phyloP scores from a whole-genome alignment of 1,140 invertebrate species.

The Matsumurasca onukii region DNA sequence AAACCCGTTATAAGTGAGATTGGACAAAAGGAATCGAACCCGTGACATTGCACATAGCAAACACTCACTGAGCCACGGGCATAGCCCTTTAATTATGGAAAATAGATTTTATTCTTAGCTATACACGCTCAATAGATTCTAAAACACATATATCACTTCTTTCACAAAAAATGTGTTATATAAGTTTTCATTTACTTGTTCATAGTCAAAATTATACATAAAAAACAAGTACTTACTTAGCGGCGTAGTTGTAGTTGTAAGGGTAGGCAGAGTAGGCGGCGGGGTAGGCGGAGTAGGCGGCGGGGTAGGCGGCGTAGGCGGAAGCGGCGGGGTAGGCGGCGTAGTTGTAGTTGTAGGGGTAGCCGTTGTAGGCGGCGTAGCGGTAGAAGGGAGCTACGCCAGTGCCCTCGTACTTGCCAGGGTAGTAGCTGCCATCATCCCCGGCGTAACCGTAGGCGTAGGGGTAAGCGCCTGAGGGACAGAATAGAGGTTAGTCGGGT shows the following conservation, averaged over 20 bases:
- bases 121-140: no score
- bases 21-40: no score
- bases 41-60: no score
- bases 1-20: no score
- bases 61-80: no score
- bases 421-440: slow-evolving; percentile 39
- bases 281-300: slow-evolving; percentile 10
- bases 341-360: slow-evolving; percentile 26
- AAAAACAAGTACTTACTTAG: no score
- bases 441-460: slow-evolving; percentile 12
- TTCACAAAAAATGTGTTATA: no score
- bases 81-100: no score
- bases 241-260: background rate
- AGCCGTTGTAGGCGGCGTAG: slow-evolving; percentile 29
- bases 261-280: slow-evolving; percentile 17
- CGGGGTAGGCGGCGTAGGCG: slow-evolving; percentile 19
- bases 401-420: slow-evolving; percentile 35
- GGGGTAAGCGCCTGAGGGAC: background rate
- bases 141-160: no score
- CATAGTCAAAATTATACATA: no score
- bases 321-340: slow-evolving; percentile 16
- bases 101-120: no score
- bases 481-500: background rate
- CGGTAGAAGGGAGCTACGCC: slow-evolving; percentile 31
- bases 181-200: no score